Evolutionary conservation across 2,797 vertebrate genomes (phyloP).

Genomic region (Amphiprion clarkii): DNA sequence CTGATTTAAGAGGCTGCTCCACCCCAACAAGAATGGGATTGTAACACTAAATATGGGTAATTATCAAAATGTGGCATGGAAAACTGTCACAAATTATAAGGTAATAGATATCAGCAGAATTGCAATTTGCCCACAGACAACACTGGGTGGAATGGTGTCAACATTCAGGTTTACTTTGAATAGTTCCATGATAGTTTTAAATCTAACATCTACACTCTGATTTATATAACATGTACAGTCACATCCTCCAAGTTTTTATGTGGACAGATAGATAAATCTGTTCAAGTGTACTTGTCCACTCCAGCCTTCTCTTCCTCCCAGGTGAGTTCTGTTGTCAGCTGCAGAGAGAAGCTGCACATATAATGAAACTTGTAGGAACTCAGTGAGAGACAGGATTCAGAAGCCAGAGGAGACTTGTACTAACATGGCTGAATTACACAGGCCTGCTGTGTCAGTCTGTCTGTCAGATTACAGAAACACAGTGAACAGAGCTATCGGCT

Average conservation of each 20-base stretch:
- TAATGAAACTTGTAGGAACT: slow-evolving; percentile 18
- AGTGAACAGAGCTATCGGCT: slow-evolving; percentile 47
- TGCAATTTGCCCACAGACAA: background rate
- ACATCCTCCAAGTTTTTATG: slow-evolving; percentile 18
- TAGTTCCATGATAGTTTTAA: slow-evolving; percentile 10
- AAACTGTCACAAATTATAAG: slow-evolving; percentile 10
- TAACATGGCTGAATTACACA: slow-evolving; percentile 40
- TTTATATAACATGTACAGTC: slow-evolving; percentile 11
- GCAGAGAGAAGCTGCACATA: slow-evolving; percentile 7
- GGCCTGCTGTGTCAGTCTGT: slow-evolving; percentile 56
- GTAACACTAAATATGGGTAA: slow-evolving; percentile 2
- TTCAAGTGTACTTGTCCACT: background rate
- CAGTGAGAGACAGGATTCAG: slow-evolving; percentile 22
- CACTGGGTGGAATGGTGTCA: background rate
- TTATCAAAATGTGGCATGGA: slow-evolving; percentile 17
- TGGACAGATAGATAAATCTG: slow-evolving; percentile 7
- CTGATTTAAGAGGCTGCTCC: slow-evolving; percentile 9
- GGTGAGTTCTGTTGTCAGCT: slow-evolving; percentile 18
- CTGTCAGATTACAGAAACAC: slow-evolving; percentile 52
- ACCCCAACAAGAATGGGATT: background rate
- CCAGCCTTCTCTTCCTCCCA: slow-evolving; percentile 1
- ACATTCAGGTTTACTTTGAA: slow-evolving; percentile 1
- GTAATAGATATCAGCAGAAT: slow-evolving; percentile 1
- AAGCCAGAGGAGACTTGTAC: slow-evolving; percentile 49
- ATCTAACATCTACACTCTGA: background rate